Conservation (phyloP, 2,888 invertebrate genomes). For the Calameuta filiformis region DNA sequence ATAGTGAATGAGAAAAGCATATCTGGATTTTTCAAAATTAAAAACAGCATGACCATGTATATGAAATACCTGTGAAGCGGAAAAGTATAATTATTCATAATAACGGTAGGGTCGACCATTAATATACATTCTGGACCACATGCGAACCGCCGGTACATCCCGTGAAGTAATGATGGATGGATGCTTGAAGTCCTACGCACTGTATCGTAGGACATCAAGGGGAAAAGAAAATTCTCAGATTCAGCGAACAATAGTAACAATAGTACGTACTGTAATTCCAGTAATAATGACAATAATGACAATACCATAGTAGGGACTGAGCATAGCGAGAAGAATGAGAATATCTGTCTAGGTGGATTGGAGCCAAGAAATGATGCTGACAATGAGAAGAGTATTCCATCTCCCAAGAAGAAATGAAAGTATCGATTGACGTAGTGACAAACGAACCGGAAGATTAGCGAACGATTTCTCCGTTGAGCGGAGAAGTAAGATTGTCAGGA, state of each 20-base stretch:
- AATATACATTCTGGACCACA: conserved; percentile 43
- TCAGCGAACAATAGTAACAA: background rate
- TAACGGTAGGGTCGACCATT: conserved; percentile 32
- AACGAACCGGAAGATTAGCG: background rate
- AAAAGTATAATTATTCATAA: conserved; percentile 45
- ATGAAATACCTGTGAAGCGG: conserved; percentile 24
- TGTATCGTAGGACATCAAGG: background rate
- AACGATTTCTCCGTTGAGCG: background rate
- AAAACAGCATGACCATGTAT: background rate
- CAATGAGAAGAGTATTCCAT: background rate
- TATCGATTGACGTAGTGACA: background rate
- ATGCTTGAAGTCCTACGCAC: background rate
- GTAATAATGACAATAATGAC: background rate
- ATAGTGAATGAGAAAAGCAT: background rate
- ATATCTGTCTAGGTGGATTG: background rate
- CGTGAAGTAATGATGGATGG: background rate
- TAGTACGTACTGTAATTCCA: background rate
- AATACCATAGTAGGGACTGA: background rate
- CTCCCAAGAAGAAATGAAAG: background rate
- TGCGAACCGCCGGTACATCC: conserved; percentile 12
- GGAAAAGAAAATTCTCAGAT: background rate
- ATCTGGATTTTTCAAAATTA: background rate
- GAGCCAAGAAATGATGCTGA: background rate
- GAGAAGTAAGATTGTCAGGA: background rate
- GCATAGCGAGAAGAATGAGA: background rate